Base-by-base conservation (phyloP, 2,888 invertebrate species). In the Synergus laeviventris region DNA sequence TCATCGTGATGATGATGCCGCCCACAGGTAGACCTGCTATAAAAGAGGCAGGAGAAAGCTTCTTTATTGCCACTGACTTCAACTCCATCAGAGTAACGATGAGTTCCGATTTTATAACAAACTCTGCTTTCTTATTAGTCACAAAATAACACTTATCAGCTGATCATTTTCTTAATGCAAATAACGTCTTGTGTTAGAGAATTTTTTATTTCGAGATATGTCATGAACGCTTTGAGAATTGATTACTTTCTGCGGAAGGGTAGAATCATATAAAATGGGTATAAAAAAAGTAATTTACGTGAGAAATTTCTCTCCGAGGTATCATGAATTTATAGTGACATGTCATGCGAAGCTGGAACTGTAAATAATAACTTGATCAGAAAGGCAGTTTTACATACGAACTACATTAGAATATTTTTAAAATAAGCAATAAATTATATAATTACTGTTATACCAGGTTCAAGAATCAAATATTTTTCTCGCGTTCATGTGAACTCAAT, bases 1-100 rank as follows among this genome's bases (percentile, higher is more conserved):
- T 81, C 78, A 74, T 76, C 73, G 62, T 64, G 70, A 78, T 64
- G 76, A 74, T 64, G 74, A 39, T 59, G 59, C 24, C 31, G 64
- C 75, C 66, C 18, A 54, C 64, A 21, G 18, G 36, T 56, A 11
- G 38, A 18, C 18, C 18, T 70, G 16, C 16, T 31, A 54, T 31
- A 36, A 70, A 70, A 1, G 70, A 70, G 70, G 49, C 70, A 31
- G 49, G 70, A 49, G 70, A 70, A 70, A 70, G 70, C 70, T 70
- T 24, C n/a, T 70, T 49, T 54, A 70, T 24, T 70, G 45, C 49
- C 49, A n/a, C n/a, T 54, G 70, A 49, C 66, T 66, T 66, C 14
- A 66, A 38, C 62, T 38, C 38, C 62, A 62, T 62, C n/a, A 21
- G 39, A 62, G 38, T 62, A 62, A 62, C 39, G 62, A 39, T 18